These are phyloP conservation scores for Acropora tenuis DNA, from an alignment of 64 coral and sea anemone genomes.

Conservation along the genomic window DNA sequence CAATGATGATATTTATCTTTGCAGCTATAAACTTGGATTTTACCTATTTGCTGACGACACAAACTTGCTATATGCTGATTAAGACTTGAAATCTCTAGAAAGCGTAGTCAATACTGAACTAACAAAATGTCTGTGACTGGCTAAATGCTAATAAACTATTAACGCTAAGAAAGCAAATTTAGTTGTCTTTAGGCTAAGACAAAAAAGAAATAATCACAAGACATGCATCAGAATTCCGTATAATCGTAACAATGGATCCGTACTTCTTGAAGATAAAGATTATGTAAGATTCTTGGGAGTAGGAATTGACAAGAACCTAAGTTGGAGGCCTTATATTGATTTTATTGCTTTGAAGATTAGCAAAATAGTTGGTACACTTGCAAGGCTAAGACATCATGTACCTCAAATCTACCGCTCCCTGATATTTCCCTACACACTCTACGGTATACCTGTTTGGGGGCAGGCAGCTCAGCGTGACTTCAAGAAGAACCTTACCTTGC, in stretches of 20 bases:
- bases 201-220: conserved; percentile 24
- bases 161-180: conserved; percentile 39
- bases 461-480: too few species aligned
- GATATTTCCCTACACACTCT: too few species aligned
- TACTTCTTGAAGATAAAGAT: conserved; percentile 19
- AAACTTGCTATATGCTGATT: conserved; percentile 47
- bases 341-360: background rate
- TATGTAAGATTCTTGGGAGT: conserved; percentile 44
- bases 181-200: conserved; percentile 20
- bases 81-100: conserved; percentile 33
- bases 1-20: conserved; percentile 42
- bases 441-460: too few species aligned
- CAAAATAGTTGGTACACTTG: too few species aligned
- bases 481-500: too few species aligned
- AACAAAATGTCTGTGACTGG: conserved; percentile 22
- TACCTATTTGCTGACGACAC: conserved; percentile 60
- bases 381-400: too few species aligned
- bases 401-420: too few species aligned
- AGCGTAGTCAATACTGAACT: conserved; percentile 31
- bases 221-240: conserved; percentile 13
- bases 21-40: background rate
- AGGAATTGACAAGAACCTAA: too few species aligned
- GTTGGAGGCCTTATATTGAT: background rate
- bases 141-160: conserved; percentile 36
- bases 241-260: background rate